These are phyloP conservation scores for Macrotis lagotis DNA, from an alignment of 2,113 vertebrate species.

Conservation along the genomic window DNA sequence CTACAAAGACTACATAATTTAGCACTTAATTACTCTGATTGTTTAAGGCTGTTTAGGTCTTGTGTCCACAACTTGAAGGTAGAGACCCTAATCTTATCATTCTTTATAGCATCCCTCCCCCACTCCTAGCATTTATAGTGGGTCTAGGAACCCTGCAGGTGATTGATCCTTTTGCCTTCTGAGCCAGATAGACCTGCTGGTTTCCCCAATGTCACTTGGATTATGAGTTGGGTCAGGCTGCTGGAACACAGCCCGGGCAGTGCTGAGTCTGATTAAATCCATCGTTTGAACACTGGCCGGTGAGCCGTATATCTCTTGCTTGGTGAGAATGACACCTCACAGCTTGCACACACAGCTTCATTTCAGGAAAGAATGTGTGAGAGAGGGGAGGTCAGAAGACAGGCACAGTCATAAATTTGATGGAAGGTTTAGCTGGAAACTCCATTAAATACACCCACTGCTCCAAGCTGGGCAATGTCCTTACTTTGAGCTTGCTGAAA, in stretches of 20 bases:
- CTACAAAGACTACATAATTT: not conserved
- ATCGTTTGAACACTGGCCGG: not conserved
- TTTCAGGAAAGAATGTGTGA: slow-evolving; percentile 72
- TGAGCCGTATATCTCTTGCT: slow-evolving; percentile 70
- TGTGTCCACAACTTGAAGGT: not conserved
- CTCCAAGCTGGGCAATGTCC: slow-evolving; percentile 70
- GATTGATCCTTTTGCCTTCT: not conserved
- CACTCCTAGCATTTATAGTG: not conserved
- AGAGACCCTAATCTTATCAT: not conserved
- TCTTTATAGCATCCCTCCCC: not conserved
- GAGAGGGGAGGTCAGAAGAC: slow-evolving; percentile 77
- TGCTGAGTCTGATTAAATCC: slow-evolving; percentile 64
- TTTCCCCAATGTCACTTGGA: slow-evolving; percentile 19
- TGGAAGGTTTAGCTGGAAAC: slow-evolving; percentile 78
- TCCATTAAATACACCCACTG: slow-evolving; percentile 74
- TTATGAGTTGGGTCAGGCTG: slow-evolving; percentile 29
- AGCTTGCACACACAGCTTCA: slow-evolving; percentile 76
- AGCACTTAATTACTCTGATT: slow-evolving; percentile 1
- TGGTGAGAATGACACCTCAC: slow-evolving; percentile 59
- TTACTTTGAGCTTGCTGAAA: slow-evolving; percentile 70
- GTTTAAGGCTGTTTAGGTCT: not conserved
- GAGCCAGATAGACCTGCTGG: not conserved
- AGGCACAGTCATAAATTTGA: slow-evolving; percentile 76
- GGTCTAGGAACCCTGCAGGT: not conserved
- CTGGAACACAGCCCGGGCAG: not conserved